Percentiles rank a stretch among this genome's conserved stretches.
Evolutionary conservation across 2,797 vertebrate species (phyloP).

Genomic region (Neomorphus geoffroyi): DNA sequence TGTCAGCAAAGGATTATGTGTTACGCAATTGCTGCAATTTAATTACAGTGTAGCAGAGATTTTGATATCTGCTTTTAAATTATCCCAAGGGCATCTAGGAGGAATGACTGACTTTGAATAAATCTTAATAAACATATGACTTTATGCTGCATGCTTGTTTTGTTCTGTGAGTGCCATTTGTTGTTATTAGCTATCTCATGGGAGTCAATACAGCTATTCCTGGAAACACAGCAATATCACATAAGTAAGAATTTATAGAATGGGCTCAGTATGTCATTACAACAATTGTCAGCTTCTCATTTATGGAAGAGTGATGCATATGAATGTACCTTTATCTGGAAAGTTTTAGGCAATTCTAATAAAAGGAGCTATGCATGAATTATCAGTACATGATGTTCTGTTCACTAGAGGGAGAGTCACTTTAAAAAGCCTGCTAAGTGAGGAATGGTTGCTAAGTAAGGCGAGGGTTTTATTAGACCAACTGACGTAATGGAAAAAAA

Average conservation of each 20-base stretch:
- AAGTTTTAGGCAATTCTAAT: conserved; percentile 75
- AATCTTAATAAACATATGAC: conserved; percentile 52
- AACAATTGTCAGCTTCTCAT: conserved; percentile 64
- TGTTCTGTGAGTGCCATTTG: neutral
- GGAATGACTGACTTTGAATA: conserved; percentile 52
- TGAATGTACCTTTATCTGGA: conserved; percentile 70
- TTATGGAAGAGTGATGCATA: conserved; percentile 56
- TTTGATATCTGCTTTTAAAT: conserved; percentile 59
- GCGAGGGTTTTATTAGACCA: conserved; percentile 62
- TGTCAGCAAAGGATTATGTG: conserved; percentile 8
- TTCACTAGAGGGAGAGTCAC: conserved; percentile 38
- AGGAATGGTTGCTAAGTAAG: conserved; percentile 68
- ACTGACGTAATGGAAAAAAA: conserved; percentile 29
- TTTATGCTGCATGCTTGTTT: conserved; percentile 4
- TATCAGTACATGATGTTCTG: conserved; percentile 62
- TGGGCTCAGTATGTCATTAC: conserved; percentile 61
- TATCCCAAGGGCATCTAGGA: conserved; percentile 34
- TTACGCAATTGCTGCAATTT: conserved; percentile 20
- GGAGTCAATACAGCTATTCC: conserved; percentile 37
- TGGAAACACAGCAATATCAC: neutral
- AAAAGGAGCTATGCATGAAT: conserved; percentile 67
- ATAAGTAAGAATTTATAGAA: conserved; percentile 23
- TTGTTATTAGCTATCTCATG: neutral
- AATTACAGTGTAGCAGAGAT: neutral
- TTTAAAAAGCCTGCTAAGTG: conserved; percentile 57